Base-by-base conservation (phyloP, 2,797 vertebrate genomes). In the Notolabrus celidotus region DNA sequence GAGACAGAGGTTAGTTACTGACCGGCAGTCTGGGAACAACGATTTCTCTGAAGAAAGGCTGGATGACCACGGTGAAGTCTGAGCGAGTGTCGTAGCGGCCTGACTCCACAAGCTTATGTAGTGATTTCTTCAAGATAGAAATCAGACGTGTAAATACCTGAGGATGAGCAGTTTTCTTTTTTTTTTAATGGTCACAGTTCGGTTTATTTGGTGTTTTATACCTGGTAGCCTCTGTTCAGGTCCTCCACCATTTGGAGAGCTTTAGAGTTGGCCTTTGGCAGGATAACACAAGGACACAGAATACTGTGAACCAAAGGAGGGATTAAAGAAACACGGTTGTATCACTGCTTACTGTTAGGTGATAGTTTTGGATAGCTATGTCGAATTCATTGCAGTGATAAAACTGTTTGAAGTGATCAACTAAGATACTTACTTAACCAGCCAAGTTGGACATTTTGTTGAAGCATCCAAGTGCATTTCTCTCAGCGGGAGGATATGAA, bases 21-120 rank as follows among this genome's bases (percentile, higher is more conserved):
- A 99, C 97, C 92, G 88, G 79, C 61, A 85, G 83, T 71, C 74
- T 4, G 42, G 96, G 92, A 31, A 95, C 49, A 14, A 7, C 1
- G 22, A 88, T 0, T 0, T 94, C 86, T 22, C 61, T 90, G 58
- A 97, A 79, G 77, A 97, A 96, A 25, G 96, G 95, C 88, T 98
- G 97, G 39, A 95, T n/a, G 59, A 97, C 91, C 68, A 97, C 97
- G 0, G 96, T 95, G 87, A 99, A 99, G 87, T 97, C 88, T 31
- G 95, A 86, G 51, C 70, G 86, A 0, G 92, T 96, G 77, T 98
- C 95, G 0, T 98, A 98, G 17, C 83, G 93, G 31, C 95, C 90
- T 0, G 94, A 94, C 56, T 96, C 93, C 67, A 97, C 88, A n/a
- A 99, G 87, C 2, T 89, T 80, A 2, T 19, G 65, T 77, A 95